These are phyloP conservation scores for Gnathochromis pfefferi DNA, from an alignment of 2,113 vertebrate species.

Conservation along the genomic window DNA sequence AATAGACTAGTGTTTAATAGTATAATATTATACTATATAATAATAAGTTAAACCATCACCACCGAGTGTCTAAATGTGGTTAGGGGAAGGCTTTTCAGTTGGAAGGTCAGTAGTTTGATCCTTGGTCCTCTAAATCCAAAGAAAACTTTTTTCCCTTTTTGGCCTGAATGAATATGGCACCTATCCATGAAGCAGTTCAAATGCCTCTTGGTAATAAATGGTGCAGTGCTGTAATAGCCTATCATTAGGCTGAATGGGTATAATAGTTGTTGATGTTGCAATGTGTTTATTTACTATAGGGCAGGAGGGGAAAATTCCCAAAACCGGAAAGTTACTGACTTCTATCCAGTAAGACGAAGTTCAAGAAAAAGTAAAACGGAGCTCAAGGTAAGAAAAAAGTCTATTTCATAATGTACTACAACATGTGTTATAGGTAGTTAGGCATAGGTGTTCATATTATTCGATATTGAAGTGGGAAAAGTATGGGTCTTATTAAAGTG, in stretches of 20 bases:
- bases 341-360: slow-evolving; percentile 89
- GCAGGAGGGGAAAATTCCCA: slow-evolving; percentile 68
- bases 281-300: background rate
- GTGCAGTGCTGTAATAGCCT: background rate
- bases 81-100: background rate
- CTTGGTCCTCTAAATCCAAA: background rate
- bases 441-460: background rate
- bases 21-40: background rate
- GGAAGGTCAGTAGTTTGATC: background rate
- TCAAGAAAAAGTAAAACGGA: slow-evolving; percentile 89
- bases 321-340: slow-evolving; percentile 91
- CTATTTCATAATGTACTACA: background rate
- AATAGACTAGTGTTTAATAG: background rate
- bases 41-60: background rate
- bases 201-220: background rate
- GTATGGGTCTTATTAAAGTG: background rate
- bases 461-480: background rate
- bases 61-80: background rate
- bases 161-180: background rate
- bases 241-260: background rate
- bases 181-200: background rate
- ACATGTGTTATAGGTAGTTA: background rate
- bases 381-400: slow-evolving; percentile 75
- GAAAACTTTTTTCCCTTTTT: background rate
- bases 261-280: background rate